Evolutionary conservation across 2,888 invertebrate genomes (phyloP).

Genomic region (Hoplodrina blanda): DNA sequence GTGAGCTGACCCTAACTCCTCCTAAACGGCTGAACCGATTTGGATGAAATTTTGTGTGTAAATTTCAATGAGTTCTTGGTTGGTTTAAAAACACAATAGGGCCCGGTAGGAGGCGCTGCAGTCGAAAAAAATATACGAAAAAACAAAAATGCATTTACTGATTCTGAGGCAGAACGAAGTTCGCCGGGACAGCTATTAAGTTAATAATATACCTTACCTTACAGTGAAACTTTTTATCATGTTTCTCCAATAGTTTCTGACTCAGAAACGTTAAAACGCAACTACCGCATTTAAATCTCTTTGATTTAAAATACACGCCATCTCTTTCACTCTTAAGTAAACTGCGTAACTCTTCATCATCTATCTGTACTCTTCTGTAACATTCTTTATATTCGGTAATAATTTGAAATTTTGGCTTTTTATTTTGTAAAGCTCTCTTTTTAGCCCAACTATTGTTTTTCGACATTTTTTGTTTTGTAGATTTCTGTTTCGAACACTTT

Average conservation of each 20-base stretch:
- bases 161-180: too few species aligned
- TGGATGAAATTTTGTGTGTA: too few species aligned
- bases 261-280: constrained; percentile 59
- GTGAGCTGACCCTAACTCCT: too few species aligned
- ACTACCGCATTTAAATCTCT: constrained; percentile 59
- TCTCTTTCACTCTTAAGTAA: constrained; percentile 52
- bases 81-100: too few species aligned
- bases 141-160: too few species aligned
- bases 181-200: too few species aligned
- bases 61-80: too few species aligned
- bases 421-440: constrained; percentile 65
- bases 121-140: too few species aligned
- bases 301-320: constrained; percentile 54
- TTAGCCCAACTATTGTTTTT: constrained; percentile 68
- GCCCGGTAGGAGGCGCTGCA: too few species aligned
- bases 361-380: constrained; percentile 58
- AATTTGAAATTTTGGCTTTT: constrained; percentile 71
- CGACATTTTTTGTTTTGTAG: not conserved
- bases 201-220: too few species aligned
- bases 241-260: constrained; percentile 47
- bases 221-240: constrained; percentile 46
- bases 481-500: not conserved
- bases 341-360: constrained; percentile 43
- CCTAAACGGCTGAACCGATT: too few species aligned
- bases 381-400: constrained; percentile 45